phyloP scores from a whole-genome alignment of 2,888 invertebrate genomes.

The Hemaris fuciformis region DNA sequence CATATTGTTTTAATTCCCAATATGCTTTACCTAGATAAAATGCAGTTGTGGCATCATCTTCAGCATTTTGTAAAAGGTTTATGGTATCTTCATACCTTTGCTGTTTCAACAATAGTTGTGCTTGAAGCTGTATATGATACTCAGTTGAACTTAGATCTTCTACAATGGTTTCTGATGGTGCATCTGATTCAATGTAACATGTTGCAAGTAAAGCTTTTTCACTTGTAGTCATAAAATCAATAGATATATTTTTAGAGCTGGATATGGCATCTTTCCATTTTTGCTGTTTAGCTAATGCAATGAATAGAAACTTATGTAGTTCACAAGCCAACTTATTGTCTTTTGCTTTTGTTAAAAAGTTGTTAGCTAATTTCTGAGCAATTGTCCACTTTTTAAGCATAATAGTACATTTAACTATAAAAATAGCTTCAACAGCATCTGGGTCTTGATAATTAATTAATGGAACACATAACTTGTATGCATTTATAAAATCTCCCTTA shows the following conservation, averaged over 20 bases:
- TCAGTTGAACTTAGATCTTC: constrained; percentile 50
- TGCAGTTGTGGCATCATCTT: constrained; percentile 75
- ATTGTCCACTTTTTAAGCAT: constrained; percentile 68
- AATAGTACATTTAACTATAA: constrained; percentile 65
- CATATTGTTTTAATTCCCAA: constrained; percentile 81
- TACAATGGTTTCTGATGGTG: constrained; percentile 49
- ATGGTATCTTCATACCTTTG: constrained; percentile 79
- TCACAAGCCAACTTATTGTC: constrained; percentile 43
- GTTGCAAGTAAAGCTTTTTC: constrained; percentile 60
- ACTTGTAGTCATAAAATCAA: constrained; percentile 38
- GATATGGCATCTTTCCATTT: constrained; percentile 78
- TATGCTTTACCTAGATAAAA: constrained; percentile 83
- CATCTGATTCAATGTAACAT: constrained; percentile 60
- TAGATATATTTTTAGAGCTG: constrained; percentile 52
- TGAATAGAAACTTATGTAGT: constrained; percentile 56
- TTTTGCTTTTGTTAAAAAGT: constrained; percentile 64
- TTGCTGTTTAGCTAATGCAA: constrained; percentile 61
- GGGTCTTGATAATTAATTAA: constrained; percentile 65
- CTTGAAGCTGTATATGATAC: constrained; percentile 66
- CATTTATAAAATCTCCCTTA: constrained; percentile 77
- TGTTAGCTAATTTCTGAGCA: constrained; percentile 63
- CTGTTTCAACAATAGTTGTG: constrained; percentile 74
- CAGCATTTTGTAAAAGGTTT: constrained; percentile 66
- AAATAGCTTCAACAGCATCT: constrained; percentile 58
- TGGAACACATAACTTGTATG: constrained; percentile 75